phyloP scores from a whole-genome alignment of 2,888 invertebrate species.

The Trisateles emortualis region DNA sequence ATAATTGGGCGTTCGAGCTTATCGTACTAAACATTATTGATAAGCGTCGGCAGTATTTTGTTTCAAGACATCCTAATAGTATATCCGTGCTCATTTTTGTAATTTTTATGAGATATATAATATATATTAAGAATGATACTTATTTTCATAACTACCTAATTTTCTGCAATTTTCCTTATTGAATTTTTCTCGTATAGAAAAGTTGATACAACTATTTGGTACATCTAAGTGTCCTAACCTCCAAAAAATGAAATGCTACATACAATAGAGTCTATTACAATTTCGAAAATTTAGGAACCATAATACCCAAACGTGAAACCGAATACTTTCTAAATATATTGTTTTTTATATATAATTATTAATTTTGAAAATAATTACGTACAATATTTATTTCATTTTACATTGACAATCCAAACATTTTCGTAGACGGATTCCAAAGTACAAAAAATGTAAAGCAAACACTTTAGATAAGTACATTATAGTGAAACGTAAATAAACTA shows the following conservation, averaged over 20 bases:
- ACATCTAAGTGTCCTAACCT: constrained; percentile 84
- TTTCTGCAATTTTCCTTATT: constrained; percentile 79
- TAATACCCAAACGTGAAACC: constrained; percentile 87
- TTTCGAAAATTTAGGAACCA: constrained; percentile 87
- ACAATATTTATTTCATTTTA: constrained; percentile 75
- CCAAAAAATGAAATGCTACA: constrained; percentile 84
- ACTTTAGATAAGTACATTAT: constrained; percentile 71
- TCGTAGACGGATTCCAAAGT: constrained; percentile 85
- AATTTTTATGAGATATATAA: constrained; percentile 70
- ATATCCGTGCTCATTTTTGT: constrained; percentile 83
- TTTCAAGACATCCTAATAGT: constrained; percentile 81
- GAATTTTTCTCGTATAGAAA: constrained; percentile 83
- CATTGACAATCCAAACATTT: constrained; percentile 79
- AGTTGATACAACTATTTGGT: constrained; percentile 86
- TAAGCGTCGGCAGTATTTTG: constrained; percentile 82
- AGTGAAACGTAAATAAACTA: constrained; percentile 79
- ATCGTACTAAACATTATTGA: constrained; percentile 71
- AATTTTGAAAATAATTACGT: constrained; percentile 85
- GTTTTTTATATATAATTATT: constrained; percentile 75
- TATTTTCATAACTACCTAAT: constrained; percentile 82
- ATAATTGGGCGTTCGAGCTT: constrained; percentile 62
- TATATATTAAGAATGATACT: constrained; percentile 75
- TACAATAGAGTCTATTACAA: constrained; percentile 86
- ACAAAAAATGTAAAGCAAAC: constrained; percentile 76
- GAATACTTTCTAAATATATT: constrained; percentile 80